These are phyloP conservation scores for Spinus pinus DNA, from an alignment of 2,797 vertebrate species.

Conservation along the genomic window DNA sequence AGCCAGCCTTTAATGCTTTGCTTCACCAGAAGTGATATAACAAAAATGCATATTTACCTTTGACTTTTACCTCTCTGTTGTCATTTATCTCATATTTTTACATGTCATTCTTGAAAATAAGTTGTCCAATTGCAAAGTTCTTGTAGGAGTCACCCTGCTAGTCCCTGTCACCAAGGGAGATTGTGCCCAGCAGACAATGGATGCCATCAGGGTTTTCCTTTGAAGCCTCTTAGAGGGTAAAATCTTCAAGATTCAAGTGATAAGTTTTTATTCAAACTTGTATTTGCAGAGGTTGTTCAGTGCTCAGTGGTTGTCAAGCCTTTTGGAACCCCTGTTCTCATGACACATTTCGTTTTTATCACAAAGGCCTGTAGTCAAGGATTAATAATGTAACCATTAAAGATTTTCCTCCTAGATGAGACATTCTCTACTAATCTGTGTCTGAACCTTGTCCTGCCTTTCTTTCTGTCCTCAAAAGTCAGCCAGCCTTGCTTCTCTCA, in stretches of 20 bases:
- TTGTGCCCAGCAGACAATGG: not conserved
- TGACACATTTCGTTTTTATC: rapidly evolving
- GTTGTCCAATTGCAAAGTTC: not conserved
- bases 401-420: not conserved
- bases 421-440: not conserved
- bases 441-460: not conserved
- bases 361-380: not conserved
- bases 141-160: not conserved
- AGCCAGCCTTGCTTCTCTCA: not conserved
- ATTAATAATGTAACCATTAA: not conserved
- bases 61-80: not conserved
- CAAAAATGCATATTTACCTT: not conserved
- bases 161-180: not conserved
- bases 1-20: not conserved
- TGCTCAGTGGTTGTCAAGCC: not conserved
- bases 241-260: not conserved
- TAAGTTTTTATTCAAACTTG: not conserved
- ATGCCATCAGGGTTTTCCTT: not conserved
- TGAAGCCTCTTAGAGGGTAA: not conserved
- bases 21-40: not conserved
- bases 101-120: not conserved
- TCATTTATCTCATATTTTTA: not conserved
- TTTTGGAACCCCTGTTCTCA: not conserved
- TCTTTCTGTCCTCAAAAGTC: not conserved
- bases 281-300: not conserved